Conservation (phyloP, 1,140 invertebrate species). For the Streblospio benedicti region DNA sequence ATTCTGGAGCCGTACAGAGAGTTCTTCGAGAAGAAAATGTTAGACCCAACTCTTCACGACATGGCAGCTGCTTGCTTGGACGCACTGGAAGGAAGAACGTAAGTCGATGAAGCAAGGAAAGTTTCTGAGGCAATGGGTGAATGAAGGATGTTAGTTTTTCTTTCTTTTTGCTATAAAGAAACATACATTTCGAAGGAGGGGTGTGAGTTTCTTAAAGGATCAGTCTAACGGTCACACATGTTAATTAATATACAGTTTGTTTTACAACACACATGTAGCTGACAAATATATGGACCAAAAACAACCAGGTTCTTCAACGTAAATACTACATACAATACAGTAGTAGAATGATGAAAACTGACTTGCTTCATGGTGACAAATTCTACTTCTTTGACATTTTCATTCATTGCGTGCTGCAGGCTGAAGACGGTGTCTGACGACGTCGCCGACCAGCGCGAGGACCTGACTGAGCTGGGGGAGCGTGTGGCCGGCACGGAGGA, state of each 20-base stretch:
- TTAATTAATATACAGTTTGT: not conserved
- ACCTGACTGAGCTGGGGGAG: slow-evolving; percentile 20
- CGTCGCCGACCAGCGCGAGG: slow-evolving; percentile 17
- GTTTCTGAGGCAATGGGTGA: not conserved
- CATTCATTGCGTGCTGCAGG: slow-evolving; percentile 19
- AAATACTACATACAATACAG: not conserved
- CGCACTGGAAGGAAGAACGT: slow-evolving; percentile 27
- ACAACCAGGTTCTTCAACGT: not conserved
- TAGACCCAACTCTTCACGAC: slow-evolving; percentile 8
- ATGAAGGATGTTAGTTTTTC: not conserved
- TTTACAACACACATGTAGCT: not conserved
- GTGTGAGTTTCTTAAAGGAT: not conserved
- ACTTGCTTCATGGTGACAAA: not conserved
- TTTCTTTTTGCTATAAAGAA: not conserved
- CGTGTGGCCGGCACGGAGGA: slow-evolving; percentile 22
- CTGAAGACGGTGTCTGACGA: slow-evolving; percentile 18
- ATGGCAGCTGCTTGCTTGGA: slow-evolving; percentile 13
- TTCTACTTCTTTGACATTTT: not conserved
- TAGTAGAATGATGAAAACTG: no score
- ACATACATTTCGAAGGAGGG: not conserved
- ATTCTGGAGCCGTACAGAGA: slow-evolving; percentile 13
- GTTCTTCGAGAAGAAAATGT: slow-evolving; percentile 6
- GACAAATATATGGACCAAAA: not conserved
- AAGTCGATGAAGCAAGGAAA: not conserved
- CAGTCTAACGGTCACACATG: not conserved